phyloP scores from a whole-genome alignment of 1,140 invertebrate genomes.

The Meloidogyne hapla region DNA sequence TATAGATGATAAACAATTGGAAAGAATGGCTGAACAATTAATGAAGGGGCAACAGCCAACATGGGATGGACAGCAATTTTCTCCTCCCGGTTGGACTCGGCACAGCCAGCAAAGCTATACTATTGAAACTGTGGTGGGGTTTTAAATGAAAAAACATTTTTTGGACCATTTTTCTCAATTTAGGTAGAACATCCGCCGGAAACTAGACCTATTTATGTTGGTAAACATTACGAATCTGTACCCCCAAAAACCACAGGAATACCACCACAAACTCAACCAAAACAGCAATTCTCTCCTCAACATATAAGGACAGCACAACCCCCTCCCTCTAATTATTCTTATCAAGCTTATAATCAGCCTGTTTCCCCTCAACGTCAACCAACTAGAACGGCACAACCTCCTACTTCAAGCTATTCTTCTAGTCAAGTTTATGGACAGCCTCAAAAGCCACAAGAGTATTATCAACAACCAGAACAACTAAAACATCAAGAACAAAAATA shows the following conservation, averaged over 20 bases:
- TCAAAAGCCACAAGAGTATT: slow-evolving; percentile 3
- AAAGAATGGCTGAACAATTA: slow-evolving; percentile 12
- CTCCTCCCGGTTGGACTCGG: background rate
- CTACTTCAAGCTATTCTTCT: too few species aligned
- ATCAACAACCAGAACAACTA: slow-evolving; percentile 19
- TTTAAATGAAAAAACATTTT: background rate
- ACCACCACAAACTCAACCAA: background rate
- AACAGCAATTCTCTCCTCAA: slow-evolving; percentile 13
- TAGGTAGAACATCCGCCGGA: background rate
- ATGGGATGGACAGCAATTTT: slow-evolving; percentile 1
- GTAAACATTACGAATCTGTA: background rate
- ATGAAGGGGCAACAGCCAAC: slow-evolving; percentile 46
- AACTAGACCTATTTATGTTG: background rate
- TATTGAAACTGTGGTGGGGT: background rate
- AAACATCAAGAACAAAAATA: slow-evolving; percentile 19
- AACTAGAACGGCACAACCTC: background rate
- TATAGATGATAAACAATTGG: slow-evolving; percentile 8
- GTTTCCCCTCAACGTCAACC: background rate
- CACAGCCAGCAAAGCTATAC: slow-evolving; percentile 1
- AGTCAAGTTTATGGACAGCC: too few species aligned
- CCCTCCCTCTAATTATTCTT: background rate
- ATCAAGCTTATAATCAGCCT: background rate
- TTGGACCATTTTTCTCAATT: background rate
- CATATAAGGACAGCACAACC: background rate
- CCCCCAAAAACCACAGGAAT: background rate